Evolutionary conservation across 2,113 vertebrate species (phyloP).

Genomic region (Agapornis roseicollis): DNA sequence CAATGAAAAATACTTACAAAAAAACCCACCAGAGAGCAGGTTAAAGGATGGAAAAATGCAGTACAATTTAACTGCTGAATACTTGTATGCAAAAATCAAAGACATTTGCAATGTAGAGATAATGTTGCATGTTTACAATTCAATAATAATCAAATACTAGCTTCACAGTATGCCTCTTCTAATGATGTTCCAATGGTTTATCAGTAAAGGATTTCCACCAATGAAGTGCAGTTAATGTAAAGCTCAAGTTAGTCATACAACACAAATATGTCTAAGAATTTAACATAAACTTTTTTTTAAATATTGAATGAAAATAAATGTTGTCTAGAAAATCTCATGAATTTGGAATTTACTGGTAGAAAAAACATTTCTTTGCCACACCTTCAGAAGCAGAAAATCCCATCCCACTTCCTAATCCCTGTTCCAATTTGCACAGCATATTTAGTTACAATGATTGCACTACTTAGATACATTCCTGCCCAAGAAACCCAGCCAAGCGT

Average conservation of each 20-base stretch:
- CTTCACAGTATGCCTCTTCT: not conserved
- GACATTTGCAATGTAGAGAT: not conserved
- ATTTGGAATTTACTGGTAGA: not conserved
- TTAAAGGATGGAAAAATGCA: not conserved
- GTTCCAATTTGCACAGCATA: constrained; percentile 14
- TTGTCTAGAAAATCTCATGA: not conserved
- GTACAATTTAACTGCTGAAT: not conserved
- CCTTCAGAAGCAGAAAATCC: constrained; percentile 19
- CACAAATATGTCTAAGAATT: not conserved
- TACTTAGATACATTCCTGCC: not conserved
- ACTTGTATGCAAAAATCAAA: not conserved
- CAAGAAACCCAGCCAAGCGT: not conserved
- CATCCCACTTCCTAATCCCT: not conserved
- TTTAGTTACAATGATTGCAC: constrained; percentile 27
- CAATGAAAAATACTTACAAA: not conserved
- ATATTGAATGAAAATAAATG: not conserved
- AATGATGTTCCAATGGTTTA: not conserved
- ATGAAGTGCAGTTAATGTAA: not conserved
- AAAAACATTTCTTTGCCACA: not conserved
- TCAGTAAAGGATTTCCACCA: not conserved
- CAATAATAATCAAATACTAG: not conserved
- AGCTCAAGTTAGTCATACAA: not conserved
- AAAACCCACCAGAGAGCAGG: not conserved
- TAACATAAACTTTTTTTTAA: not conserved
- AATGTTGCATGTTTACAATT: not conserved